Evolutionary conservation across 2,113 vertebrate species (phyloP), one percentile per base, ranked within the genome.

Genomic region (Trochalopteron elliotii): DNA sequence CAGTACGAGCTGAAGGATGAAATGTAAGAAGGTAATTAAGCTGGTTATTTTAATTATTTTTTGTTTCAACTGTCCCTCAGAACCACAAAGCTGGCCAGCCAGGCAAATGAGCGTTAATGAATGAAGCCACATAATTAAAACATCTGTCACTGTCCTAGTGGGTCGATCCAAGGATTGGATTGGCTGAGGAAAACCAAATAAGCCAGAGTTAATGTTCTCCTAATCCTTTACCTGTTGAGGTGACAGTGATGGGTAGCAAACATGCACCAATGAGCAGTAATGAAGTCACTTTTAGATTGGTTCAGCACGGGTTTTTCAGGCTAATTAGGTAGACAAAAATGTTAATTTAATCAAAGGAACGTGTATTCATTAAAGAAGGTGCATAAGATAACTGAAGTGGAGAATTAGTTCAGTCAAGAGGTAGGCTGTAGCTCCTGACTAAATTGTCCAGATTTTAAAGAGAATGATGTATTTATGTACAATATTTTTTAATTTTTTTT

Each of bases 341-440:
- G 97, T 98, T 98, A 97, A 98, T 98, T 98, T 98, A 98, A 98
- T 98, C 97, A 98, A 93, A 98, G 97, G 91, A 98, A 95, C 69
- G 40, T 89, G 94, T 97, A 96, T 97, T 97, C 97, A 97, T 98
- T 98, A 97, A 97, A 97, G 90, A 89, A 97, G 93, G 97, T 97
- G 89, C 91, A 84, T 94, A 95, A 94, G 93, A 93, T 96, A 98
- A 95, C 84, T 96, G 96, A 89, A 97, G 97, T 94, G 96, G 89
- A 96, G 97, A 98, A 98, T 98, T 97, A 97, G 61, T 93, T 97
- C 93, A 89, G 94, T 96, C 92, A 92, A 88, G 93, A 97, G 92
- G 45, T 89, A 95, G 92, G 94, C 93, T 95, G 47, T 56, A 96
- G 86, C 94, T 95, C 76, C 97, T 93, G 71, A 96, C 76, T 89